A percentile compares a stretch with the other conserved stretches of the same genome.
These are phyloP conservation scores for Octodon degus DNA, from an alignment of 2,113 vertebrate species.

Conservation along the genomic window DNA sequence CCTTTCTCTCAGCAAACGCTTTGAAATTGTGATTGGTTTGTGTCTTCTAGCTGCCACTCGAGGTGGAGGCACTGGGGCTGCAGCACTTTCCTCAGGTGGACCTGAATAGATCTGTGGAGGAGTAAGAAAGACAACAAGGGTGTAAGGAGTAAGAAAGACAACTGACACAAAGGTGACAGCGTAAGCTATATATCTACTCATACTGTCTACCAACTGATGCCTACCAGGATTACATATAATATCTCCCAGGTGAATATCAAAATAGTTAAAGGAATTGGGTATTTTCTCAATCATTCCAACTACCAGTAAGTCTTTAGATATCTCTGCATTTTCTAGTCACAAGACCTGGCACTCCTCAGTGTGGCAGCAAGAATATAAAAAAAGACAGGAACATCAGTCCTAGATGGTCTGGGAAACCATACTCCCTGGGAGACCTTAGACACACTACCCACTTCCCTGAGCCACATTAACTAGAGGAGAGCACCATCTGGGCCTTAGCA, in stretches of 20 bases:
- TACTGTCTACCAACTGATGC: neutral
- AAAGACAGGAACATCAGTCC: neutral
- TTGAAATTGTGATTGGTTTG: slow-evolving; percentile 98
- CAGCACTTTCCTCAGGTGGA: slow-evolving; percentile 91
- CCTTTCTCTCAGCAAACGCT: slow-evolving; percentile 91
- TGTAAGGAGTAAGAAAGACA: slow-evolving; percentile 19
- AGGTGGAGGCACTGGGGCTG: slow-evolving; percentile 94
- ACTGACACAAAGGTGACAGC: neutral
- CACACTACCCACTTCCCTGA: neutral
- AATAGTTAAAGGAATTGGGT: neutral
- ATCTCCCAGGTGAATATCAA: slow-evolving; percentile 1
- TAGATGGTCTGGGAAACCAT: slow-evolving; percentile 3
- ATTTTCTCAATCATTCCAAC: slow-evolving; percentile 16
- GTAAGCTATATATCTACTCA: neutral
- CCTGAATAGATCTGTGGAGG: slow-evolving; percentile 92
- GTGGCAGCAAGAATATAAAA: neutral
- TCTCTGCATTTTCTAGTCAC: neutral
- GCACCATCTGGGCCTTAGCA: neutral
- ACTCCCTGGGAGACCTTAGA: neutral
- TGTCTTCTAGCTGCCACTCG: slow-evolving; percentile 92
- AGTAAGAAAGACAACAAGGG: slow-evolving; percentile 19
- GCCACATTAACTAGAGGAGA: neutral
- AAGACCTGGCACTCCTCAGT: neutral
- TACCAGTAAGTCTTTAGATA: neutral
- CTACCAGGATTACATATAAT: neutral